Evolutionary conservation across 2,113 vertebrate genomes (phyloP).

Genomic region (Apaloderma vittatum): DNA sequence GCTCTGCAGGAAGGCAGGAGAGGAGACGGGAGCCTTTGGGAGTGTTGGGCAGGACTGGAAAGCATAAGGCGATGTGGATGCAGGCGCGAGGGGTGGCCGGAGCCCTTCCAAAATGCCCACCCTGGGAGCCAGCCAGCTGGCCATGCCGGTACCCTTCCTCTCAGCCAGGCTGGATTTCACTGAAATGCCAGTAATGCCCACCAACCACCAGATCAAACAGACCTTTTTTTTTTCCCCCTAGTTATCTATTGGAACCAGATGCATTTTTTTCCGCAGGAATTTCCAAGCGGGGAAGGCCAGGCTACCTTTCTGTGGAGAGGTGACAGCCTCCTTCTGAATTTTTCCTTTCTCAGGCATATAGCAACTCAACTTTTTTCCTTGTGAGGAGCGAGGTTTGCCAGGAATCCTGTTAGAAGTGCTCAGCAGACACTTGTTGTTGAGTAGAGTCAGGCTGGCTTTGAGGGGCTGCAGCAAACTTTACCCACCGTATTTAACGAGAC

Average conservation of each 20-base stretch:
- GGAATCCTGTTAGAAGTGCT: not conserved
- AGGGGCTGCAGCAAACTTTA: not conserved
- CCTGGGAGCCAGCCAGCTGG: not conserved
- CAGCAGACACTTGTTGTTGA: slow-evolving; percentile 50
- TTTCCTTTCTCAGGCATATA: not conserved
- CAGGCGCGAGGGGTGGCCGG: not conserved
- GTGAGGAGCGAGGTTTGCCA: not conserved
- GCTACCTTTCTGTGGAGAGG: not conserved
- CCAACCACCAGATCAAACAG: not conserved
- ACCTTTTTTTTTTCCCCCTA: not conserved
- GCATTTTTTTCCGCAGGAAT: not conserved
- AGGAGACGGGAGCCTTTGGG: not conserved
- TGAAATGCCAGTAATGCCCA: not conserved
- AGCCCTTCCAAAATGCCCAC: not conserved
- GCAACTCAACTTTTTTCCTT: not conserved
- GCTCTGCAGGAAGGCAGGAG: not conserved
- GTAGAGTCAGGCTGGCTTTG: not conserved
- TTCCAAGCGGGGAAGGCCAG: not conserved
- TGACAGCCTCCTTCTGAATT: not conserved
- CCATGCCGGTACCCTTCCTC: rapidly evolving
- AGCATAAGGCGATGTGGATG: rapidly evolving
- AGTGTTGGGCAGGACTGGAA: rapidly evolving
- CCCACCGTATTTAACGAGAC: not conserved
- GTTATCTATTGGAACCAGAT: slow-evolving; percentile 45
- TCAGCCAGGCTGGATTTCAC: not conserved